Evolutionary conservation across 2,888 invertebrate genomes (phyloP), one percentile per base, ranked within the genome.

Genomic region (Eumacrocentrus americanus): DNA sequence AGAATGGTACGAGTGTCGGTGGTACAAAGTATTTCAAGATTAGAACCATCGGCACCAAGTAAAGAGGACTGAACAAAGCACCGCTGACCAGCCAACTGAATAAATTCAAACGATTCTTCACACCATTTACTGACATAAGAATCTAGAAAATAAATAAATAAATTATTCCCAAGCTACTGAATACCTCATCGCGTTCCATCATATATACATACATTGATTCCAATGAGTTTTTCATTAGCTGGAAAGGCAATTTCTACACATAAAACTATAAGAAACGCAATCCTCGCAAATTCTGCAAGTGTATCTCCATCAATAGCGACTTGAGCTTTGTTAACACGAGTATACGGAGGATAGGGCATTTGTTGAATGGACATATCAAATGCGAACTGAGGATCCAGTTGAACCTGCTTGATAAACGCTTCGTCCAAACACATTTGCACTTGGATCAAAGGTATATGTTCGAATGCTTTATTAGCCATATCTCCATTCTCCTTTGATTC

Each of bases 121-220:
- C 79, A 18, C 80, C 80, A 54, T 80, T 80, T 68, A 80, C 78
- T 38, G 74, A 66, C 77, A 80, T 79, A 46, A 81, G 53, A 42
- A 79, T 74, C 29, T 29, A 29, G 9, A 29, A 29, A 29, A 6
- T 29, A 4, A 29, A 6, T 29, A 6, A 29, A 29, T 29, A 9
- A 29, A 29, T 9, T 29, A 29, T 29, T 29, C 9, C 29, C 4
- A 6, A 29, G 4, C 29, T 9, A 29, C 4, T 9, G 9, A 29
- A 6, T 29, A 29, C 9, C 9, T 6, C 29, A 29, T n/a, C n/a
- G n/a, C n/a, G n/a, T n/a, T n/a, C n/a, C n/a, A n/a, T n/a, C n/a
- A n/a, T 29, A 20, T 25, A 23, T 48, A 7, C 11, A 7, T n/a
- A 29, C 29, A 63, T 75, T 79, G 2, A 79, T 69, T 4, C 81